Percentiles rank a stretch among this genome's conserved stretches.
Conservation (phyloP, 2,113 vertebrate species). For the Drymodes brunneopygia region DNA sequence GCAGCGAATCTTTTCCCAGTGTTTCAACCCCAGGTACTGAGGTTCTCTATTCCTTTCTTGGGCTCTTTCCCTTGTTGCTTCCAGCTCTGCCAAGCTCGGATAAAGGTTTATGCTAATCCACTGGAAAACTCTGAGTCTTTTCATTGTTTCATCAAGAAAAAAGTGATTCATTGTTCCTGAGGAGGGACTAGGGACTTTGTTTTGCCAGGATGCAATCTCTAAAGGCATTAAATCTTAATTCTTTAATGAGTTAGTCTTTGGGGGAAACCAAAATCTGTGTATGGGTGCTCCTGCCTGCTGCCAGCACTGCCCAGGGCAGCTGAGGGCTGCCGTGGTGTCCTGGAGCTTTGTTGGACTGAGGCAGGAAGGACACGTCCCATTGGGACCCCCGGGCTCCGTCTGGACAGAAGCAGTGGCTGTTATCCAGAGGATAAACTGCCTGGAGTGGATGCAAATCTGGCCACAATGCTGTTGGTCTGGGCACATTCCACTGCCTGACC, state of each 20-base stretch:
- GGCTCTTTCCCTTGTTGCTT: background rate
- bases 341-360: background rate
- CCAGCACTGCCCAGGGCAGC: fast-evolving
- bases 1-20: background rate
- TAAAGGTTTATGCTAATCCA: background rate
- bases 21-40: background rate
- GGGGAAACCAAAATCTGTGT: background rate
- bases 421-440: background rate
- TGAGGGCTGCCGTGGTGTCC: fast-evolving
- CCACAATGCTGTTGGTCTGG: background rate
- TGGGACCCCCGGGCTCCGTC: background rate
- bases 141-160: background rate
- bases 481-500: background rate
- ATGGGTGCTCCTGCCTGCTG: background rate
- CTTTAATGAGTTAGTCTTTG: background rate
- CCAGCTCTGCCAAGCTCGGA: background rate
- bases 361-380: fast-evolving
- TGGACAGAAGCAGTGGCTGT: background rate
- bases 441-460: too few species aligned
- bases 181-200: background rate
- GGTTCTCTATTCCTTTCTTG: background rate
- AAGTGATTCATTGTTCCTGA: background rate
- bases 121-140: background rate
- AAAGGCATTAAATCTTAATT: background rate
- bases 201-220: background rate